A percentile compares a stretch with the other conserved stretches of the same genome.
Conservation (phyloP, 2,888 invertebrate species). For the Sipha maydis region DNA sequence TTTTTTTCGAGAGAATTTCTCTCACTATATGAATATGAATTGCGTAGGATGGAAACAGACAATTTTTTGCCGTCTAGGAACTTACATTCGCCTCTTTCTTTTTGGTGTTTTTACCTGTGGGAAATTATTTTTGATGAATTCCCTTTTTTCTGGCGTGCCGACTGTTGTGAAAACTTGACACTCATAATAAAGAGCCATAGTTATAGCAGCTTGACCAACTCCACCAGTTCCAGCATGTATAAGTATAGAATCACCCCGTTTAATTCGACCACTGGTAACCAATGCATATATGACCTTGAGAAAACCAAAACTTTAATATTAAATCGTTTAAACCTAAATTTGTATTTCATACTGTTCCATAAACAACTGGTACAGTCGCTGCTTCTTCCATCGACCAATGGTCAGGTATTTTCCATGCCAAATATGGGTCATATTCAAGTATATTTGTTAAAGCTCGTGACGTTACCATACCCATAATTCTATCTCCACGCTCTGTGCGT, state of each 20-base stretch:
- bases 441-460: conserved; percentile 71
- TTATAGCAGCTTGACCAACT: conserved; percentile 82
- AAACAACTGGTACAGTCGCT: conserved; percentile 75
- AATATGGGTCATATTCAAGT: conserved; percentile 69
- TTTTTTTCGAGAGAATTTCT: no score
- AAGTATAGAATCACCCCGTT: conserved; percentile 68
- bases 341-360: conserved; percentile 70
- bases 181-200: conserved; percentile 74
- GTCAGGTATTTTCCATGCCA: conserved; percentile 72
- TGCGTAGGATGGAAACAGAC: no score
- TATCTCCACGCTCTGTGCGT: conserved; percentile 66
- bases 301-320: conserved; percentile 63
- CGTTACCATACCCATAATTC: conserved; percentile 69
- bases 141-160: conserved; percentile 74
- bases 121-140: conserved; percentile 73
- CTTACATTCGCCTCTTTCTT: no score
- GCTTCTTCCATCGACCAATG: conserved; percentile 75
- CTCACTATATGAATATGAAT: no score
- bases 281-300: conserved; percentile 73
- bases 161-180: conserved; percentile 79
- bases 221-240: conserved; percentile 77
- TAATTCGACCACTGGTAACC: conserved; percentile 71
- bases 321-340: background rate
- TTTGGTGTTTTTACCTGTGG: conserved; percentile 67
- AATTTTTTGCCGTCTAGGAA: no score